A percentile compares a stretch with the other conserved stretches of the same genome.
phyloP scores from a whole-genome alignment of 2,888 invertebrate species.

The Peribatodes rhomboidaria region DNA sequence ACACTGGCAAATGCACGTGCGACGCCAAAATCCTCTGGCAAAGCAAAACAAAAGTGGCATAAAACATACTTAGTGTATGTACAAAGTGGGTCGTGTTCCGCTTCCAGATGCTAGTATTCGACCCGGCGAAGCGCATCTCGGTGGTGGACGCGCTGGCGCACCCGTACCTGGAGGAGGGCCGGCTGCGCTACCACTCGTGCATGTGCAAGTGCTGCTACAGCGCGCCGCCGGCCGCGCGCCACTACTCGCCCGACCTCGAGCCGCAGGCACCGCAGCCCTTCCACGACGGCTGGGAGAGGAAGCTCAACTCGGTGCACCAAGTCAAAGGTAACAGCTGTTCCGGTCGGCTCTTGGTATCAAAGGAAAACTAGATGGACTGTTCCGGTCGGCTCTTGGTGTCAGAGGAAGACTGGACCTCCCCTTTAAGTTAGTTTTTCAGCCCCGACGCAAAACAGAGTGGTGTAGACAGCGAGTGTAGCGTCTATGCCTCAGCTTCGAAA shows the following conservation, averaged over 20 bases:
- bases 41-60: too few species aligned
- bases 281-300: conserved; percentile 98
- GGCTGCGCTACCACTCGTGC: conserved; percentile 99
- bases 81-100: not conserved
- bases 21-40: too few species aligned
- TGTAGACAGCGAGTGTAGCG: too few species aligned
- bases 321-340: conserved; percentile 94
- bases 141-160: conserved; percentile 98
- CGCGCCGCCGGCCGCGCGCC: conserved; percentile 87
- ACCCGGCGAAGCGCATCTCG: conserved; percentile 98
- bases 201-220: conserved; percentile 99
- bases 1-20: too few species aligned
- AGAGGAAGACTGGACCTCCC: too few species aligned
- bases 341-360: too few species aligned
- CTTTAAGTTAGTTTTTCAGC: too few species aligned
- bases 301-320: conserved; percentile 96
- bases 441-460: too few species aligned
- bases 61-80: too few species aligned
- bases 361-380: too few species aligned
- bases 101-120: conserved; percentile 98
- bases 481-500: too few species aligned
- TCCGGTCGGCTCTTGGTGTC: too few species aligned
- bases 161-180: conserved; percentile 98
- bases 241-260: conserved; percentile 97
- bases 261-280: conserved; percentile 96